These are phyloP conservation scores for Verasper variegatus DNA, from an alignment of 2,113 vertebrate species.

Conservation along the genomic window DNA sequence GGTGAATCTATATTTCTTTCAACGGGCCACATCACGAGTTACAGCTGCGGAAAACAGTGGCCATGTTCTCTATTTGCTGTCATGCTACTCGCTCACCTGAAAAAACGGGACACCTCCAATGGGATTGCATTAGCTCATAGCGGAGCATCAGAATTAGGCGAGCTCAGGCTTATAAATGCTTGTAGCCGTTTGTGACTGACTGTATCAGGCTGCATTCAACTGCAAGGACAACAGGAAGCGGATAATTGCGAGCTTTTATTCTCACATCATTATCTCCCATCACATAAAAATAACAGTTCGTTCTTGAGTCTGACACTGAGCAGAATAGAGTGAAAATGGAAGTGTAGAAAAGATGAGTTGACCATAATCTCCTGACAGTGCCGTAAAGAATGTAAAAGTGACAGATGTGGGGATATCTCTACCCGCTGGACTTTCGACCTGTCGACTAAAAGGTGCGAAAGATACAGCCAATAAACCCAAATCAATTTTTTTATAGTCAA, in stretches of 20 bases:
- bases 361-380: conserved; percentile 8
- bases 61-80: conserved; percentile 37
- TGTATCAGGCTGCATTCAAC: conserved; percentile 17
- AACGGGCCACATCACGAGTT: conserved; percentile 37
- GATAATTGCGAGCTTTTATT: conserved; percentile 16
- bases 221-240: conserved; percentile 14
- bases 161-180: conserved; percentile 29
- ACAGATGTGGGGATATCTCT: conserved; percentile 25
- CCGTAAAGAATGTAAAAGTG: conserved; percentile 12
- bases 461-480: conserved; percentile 65
- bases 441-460: conserved; percentile 48
- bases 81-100: conserved; percentile 61
- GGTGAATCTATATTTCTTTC: conserved; percentile 14
- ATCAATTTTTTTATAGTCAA: conserved; percentile 64
- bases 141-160: conserved; percentile 25
- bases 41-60: conserved; percentile 44
- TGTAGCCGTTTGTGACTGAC: not conserved
- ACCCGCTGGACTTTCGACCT: conserved; percentile 36
- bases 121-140: conserved; percentile 57
- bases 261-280: conserved; percentile 10
- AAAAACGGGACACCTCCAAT: conserved; percentile 64
- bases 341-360: conserved; percentile 23
- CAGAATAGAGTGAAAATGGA: conserved; percentile 13
- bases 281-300: not conserved
- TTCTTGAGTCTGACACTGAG: not conserved